Evolutionary conservation across 2,797 vertebrate genomes (phyloP).

Genomic region (Pagetopsis macropterus): DNA sequence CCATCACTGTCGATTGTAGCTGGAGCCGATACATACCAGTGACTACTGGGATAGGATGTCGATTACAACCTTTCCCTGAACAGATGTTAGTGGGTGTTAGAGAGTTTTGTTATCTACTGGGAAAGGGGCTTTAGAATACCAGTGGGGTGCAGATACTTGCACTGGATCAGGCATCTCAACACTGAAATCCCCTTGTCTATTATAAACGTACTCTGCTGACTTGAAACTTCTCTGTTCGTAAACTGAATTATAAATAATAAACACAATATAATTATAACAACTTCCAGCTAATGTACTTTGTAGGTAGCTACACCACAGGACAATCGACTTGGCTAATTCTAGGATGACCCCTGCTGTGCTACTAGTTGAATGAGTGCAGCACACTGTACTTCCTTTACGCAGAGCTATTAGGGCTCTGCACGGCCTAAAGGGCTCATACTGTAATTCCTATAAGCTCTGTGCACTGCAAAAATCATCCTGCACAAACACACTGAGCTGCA

Average conservation of each 20-base stretch:
- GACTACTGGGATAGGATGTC: too few relatives aligned
- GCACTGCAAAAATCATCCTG: slow-evolving; percentile 21
- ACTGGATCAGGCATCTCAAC: slow-evolving; percentile 1
- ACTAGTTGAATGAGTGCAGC: slow-evolving; percentile 19
- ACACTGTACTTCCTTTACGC: slow-evolving; percentile 14
- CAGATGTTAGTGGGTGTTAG: too few relatives aligned
- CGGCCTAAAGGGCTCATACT: slow-evolving; percentile 16
- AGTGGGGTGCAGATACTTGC: too few relatives aligned
- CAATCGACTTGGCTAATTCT: slow-evolving; percentile 27
- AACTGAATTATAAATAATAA: background rate
- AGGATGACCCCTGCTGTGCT: slow-evolving; percentile 15
- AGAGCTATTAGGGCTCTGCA: slow-evolving; percentile 13
- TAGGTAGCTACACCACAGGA: slow-evolving; percentile 16
- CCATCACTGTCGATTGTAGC: too few relatives aligned
- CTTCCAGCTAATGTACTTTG: background rate
- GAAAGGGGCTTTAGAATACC: too few relatives aligned
- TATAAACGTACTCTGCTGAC: slow-evolving; percentile 28
- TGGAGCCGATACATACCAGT: too few relatives aligned
- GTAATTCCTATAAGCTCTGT: slow-evolving; percentile 23
- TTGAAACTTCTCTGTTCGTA: slow-evolving; percentile 18
- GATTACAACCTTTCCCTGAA: too few relatives aligned
- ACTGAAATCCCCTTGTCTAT: slow-evolving; percentile 5
- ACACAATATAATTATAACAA: slow-evolving; percentile 6
- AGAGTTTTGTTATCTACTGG: too few relatives aligned
- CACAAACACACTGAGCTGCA: slow-evolving; percentile 25